phyloP scores from a whole-genome alignment of 2,888 invertebrate species.

The Nymphalis urticae region DNA sequence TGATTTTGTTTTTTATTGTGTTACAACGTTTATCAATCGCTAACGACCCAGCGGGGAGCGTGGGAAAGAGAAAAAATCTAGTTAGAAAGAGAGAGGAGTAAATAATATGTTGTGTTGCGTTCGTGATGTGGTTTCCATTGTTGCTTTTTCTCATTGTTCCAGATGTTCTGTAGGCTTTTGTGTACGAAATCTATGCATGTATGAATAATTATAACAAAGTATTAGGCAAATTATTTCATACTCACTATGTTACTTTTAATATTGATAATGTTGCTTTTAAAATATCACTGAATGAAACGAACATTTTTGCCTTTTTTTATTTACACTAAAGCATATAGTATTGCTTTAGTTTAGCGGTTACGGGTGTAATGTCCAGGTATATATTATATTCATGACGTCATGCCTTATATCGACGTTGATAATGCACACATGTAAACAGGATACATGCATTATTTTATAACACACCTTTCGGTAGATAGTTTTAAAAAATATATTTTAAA shows the following conservation, averaged over 20 bases:
- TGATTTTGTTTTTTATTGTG: conserved; percentile 75
- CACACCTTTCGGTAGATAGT: background rate
- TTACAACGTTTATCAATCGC: conserved; percentile 71
- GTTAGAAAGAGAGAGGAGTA: conserved; percentile 16
- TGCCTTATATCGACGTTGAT: too few relatives aligned
- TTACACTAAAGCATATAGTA: too few relatives aligned
- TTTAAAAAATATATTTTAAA: background rate
- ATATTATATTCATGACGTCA: too few relatives aligned
- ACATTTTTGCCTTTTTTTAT: too few relatives aligned
- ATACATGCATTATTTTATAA: too few relatives aligned
- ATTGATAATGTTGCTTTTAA: too few relatives aligned
- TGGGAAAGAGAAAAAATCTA: conserved; percentile 46
- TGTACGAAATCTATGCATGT: background rate
- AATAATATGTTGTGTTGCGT: conserved; percentile 8
- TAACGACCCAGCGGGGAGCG: conserved; percentile 74
- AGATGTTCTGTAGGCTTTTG: background rate
- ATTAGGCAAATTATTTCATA: background rate
- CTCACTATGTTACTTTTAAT: too few relatives aligned
- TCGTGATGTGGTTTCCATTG: conserved; percentile 19
- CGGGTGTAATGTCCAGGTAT: too few relatives aligned
- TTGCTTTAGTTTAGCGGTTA: too few relatives aligned
- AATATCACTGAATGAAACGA: too few relatives aligned
- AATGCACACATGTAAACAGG: too few relatives aligned
- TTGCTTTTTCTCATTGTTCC: conserved; percentile 10
- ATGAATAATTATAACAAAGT: background rate